Evolutionary conservation across 2,888 invertebrate genomes (phyloP).

Genomic region (Platypus cylindrus): DNA sequence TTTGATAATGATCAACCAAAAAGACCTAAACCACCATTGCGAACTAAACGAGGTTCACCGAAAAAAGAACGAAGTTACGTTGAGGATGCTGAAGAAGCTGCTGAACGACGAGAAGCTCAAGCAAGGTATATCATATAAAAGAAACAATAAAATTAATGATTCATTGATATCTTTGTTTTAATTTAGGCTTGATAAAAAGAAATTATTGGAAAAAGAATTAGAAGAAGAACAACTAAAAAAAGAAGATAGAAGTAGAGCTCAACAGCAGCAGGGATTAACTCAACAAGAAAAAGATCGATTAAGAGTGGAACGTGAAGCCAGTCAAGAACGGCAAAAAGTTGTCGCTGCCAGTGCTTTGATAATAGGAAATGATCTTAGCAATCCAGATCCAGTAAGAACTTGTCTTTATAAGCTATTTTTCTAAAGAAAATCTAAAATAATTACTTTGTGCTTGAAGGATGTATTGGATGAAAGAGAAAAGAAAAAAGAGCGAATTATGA

Average conservation of each 20-base stretch:
- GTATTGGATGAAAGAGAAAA: slow-evolving; percentile 83
- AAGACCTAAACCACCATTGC: slow-evolving; percentile 75
- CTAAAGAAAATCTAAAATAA: background rate
- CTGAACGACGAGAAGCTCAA: slow-evolving; percentile 15
- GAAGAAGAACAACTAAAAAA: slow-evolving; percentile 36
- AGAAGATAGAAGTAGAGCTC: slow-evolving; percentile 32
- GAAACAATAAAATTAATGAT: background rate
- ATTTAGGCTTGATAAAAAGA: slow-evolving; percentile 25
- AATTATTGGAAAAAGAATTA: slow-evolving; percentile 37
- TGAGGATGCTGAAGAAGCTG: slow-evolving; percentile 20
- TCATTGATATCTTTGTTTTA: slow-evolving; percentile 3
- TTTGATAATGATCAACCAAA: slow-evolving; percentile 83
- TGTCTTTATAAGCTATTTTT: slow-evolving; percentile 1
- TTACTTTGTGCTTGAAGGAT: slow-evolving; percentile 42
- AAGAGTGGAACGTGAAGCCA: slow-evolving; percentile 33
- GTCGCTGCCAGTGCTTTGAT: slow-evolving; percentile 44
- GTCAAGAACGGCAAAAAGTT: slow-evolving; percentile 34
- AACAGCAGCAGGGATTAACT: slow-evolving; percentile 26
- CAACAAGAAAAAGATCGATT: slow-evolving; percentile 33
- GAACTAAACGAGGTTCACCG: slow-evolving; percentile 62
- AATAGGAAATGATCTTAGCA: slow-evolving; percentile 47
- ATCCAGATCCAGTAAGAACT: slow-evolving; percentile 52
- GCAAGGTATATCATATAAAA: slow-evolving; percentile 7
- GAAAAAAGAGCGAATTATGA: slow-evolving; percentile 83
- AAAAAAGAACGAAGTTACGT: slow-evolving; percentile 50